Percentiles rank a stretch among this genome's conserved stretches.
phyloP scores from a whole-genome alignment of 2,888 invertebrate species.

The Ichneumon xanthorius region DNA sequence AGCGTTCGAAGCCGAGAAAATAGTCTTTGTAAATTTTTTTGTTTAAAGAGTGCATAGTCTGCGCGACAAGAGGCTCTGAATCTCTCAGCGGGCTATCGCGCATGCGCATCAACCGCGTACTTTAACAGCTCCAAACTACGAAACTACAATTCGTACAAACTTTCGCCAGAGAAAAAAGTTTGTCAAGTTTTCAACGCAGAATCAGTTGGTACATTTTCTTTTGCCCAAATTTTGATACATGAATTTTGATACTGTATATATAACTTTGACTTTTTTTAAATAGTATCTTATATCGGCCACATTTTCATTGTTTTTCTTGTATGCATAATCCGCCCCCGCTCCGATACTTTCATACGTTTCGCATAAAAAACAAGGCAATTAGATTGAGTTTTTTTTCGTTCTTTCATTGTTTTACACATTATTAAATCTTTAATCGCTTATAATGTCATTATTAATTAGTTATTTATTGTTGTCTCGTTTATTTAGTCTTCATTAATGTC shows the following conservation, averaged over 20 bases:
- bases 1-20: conserved; percentile 13
- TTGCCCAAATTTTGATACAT: conserved; percentile 27
- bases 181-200: not conserved
- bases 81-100: not conserved
- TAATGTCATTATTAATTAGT: conserved; percentile 44
- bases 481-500: conserved; percentile 51
- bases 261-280: conserved; percentile 18
- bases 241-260: conserved; percentile 2
- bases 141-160: not conserved
- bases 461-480: conserved; percentile 37
- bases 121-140: conserved; percentile 14
- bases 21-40: not conserved
- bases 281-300: conserved; percentile 38
- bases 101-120: not conserved
- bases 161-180: conserved; percentile 11
- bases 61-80: not conserved
- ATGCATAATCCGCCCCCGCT: conserved; percentile 72
- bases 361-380: conserved; percentile 85
- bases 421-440: conserved; percentile 53
- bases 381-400: conserved; percentile 79
- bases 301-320: conserved; percentile 71
- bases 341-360: conserved; percentile 82
- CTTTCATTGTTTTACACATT: conserved; percentile 65
- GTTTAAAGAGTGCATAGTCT: not conserved
- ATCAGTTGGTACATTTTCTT: conserved; percentile 2